Conservation (phyloP, 2,113 vertebrate genomes). For the Camelus bactrianus region DNA sequence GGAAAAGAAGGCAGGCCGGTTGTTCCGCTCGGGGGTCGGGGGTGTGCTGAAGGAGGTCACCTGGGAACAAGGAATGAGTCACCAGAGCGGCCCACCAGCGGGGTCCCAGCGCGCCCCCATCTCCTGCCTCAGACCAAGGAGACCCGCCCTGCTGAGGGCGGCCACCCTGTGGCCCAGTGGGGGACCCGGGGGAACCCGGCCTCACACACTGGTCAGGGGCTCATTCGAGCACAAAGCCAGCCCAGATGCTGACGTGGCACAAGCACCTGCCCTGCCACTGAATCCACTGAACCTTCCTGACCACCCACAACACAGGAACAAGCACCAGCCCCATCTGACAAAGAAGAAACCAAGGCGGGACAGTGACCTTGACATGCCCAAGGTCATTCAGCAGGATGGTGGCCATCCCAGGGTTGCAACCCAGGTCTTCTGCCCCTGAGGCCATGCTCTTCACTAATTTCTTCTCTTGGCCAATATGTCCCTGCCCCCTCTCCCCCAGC, state of each 20-base stretch:
- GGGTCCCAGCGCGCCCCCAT: accelerated
- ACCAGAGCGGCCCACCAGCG: accelerated
- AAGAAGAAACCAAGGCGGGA: neutral
- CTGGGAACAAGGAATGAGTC: constrained; percentile 82
- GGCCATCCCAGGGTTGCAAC: accelerated
- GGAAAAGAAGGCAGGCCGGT: constrained; percentile 97
- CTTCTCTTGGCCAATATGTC: accelerated
- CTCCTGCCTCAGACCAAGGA: neutral
- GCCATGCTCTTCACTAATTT: accelerated
- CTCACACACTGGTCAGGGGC: accelerated
- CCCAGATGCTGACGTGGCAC: accelerated
- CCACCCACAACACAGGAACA: accelerated
- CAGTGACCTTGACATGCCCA: neutral
- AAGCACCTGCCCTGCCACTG: accelerated
- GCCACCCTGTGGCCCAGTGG: neutral
- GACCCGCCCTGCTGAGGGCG: accelerated
- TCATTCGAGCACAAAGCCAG: neutral
- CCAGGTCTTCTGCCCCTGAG: neutral
- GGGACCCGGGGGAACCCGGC: neutral
- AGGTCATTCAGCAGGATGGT: neutral
- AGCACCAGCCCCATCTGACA: accelerated
- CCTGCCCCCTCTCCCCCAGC: accelerated
- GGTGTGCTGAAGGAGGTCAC: constrained; percentile 99
- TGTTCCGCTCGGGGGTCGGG: constrained; percentile 95
- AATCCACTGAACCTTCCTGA: accelerated